Base-by-base conservation (phyloP, 2,888 invertebrate species). In the Lasiommata megera region DNA sequence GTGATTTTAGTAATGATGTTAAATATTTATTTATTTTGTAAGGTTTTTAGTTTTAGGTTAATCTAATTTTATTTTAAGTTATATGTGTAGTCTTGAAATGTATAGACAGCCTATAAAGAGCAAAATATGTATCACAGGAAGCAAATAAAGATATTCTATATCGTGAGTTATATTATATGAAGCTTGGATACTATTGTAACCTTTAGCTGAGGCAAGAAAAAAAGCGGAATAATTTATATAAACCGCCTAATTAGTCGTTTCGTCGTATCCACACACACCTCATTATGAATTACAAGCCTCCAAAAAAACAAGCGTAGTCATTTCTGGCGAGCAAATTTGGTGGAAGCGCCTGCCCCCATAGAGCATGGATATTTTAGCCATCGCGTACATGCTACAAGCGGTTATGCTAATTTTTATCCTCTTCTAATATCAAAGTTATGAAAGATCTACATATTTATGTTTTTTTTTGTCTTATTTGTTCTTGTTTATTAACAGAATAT, bases 241-340 rank as follows among this genome's bases (percentile, higher is more conserved):
- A 56, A 36, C 16, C 3, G 31, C 12, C 29, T 60, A 56, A 57
- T 67, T 66, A 63, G 52, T n/a, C 47, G 16, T 12, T 38, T 2
- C 31, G 60, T 52, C 79, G 1, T 71, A 79, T 89, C 89, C 84
- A 75, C 55, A 56, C 34, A 57, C 69, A 61, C 36, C 77, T 68
- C 62, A 58, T 77, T 64, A 65, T 57, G 67, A 70, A 74, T 84
- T 82, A 87, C 84, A 82, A 86, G 82, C 79, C n/a, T 43, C 80
- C 79, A 86, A 82, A 84, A 88, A 89, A 89, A 89, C 88, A 87
- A 88, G 88, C 88, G 84, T 80, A 80, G 89, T 89, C 88, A 88
- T 90, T 90, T 89, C n/a, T 81, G 81, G 81, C 80, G 85, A 82
- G 81, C 88, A 88, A 90, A 89, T 89, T 88, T 87, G 71, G 86